Conservation (phyloP, 1,140 invertebrate species). For the Anoplophora glabripennis region DNA sequence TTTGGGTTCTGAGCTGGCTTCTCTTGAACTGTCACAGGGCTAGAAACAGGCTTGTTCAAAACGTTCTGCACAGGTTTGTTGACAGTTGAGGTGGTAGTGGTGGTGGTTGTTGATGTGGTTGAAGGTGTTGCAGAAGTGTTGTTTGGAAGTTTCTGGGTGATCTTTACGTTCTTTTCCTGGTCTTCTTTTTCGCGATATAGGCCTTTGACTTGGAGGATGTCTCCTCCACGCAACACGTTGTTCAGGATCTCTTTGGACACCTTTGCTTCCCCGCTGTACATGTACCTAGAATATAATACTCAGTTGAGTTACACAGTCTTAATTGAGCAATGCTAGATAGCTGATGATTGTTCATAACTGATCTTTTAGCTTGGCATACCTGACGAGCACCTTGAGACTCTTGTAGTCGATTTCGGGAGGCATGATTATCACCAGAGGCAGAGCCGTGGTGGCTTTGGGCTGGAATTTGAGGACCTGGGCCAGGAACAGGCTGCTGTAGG, state of each 20-base stretch:
- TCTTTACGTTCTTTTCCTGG: slow-evolving; percentile 19
- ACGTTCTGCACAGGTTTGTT: background rate
- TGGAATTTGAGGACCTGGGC: slow-evolving; percentile 54
- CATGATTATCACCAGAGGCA: slow-evolving; percentile 69
- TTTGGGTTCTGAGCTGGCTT: background rate
- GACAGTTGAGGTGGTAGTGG: background rate
- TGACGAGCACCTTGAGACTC: slow-evolving; percentile 75
- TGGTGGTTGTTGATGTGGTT: background rate
- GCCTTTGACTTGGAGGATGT: slow-evolving; percentile 73
- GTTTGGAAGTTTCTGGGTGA: background rate
- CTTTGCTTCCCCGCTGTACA: slow-evolving; percentile 80
- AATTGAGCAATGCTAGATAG: too few species aligned
- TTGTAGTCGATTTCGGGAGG: slow-evolving; percentile 76
- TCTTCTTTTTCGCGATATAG: slow-evolving; percentile 55
- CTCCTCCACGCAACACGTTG: slow-evolving; percentile 73
- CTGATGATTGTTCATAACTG: too few species aligned
- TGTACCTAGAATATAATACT: slow-evolving; percentile 56
- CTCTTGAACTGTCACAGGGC: background rate
- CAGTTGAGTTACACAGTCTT: too few species aligned
- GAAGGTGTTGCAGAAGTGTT: background rate
- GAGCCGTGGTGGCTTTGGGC: slow-evolving; percentile 56
- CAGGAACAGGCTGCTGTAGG: slow-evolving; percentile 66
- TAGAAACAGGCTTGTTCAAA: background rate
- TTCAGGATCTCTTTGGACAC: slow-evolving; percentile 80
- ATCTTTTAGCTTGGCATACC: slow-evolving; percentile 41